phyloP scores from a whole-genome alignment of 1,140 invertebrate species.

The Danaus melanippus region DNA sequence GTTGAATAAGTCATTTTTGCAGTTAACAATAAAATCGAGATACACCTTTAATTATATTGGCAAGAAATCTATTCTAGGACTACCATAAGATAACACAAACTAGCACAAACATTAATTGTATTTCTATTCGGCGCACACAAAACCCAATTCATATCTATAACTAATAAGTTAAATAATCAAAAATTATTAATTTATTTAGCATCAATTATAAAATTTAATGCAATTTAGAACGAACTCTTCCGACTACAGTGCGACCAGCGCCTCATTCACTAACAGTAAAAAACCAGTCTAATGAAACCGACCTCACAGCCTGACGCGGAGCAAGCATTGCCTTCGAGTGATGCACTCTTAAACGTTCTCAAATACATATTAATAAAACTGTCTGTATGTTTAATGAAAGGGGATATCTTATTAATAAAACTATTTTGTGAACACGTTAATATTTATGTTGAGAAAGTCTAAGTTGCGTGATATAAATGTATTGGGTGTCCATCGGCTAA shows the following conservation, averaged over 20 bases:
- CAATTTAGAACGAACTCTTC: conserved; percentile 11
- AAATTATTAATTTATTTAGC: conserved; percentile 4
- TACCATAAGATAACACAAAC: too few relatives aligned
- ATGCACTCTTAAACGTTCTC: conserved; percentile 15
- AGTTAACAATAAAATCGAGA: too few relatives aligned
- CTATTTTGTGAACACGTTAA: background rate
- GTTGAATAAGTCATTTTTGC: too few relatives aligned
- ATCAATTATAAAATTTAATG: conserved; percentile 7
- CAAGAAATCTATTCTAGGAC: conserved; percentile 35
- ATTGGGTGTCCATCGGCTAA: too few relatives aligned
- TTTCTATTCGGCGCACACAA: background rate
- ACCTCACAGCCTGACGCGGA: conserved; percentile 45
- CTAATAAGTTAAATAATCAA: background rate
- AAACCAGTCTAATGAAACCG: conserved; percentile 26
- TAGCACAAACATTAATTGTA: background rate
- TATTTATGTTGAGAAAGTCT: conserved; percentile 16
- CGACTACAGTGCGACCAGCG: conserved; percentile 46
- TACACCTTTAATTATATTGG: conserved; percentile 23
- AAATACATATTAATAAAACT: too few relatives aligned
- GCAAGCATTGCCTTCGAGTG: conserved; percentile 32
- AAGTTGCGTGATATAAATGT: conserved; percentile 12
- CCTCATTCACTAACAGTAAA: conserved; percentile 28
- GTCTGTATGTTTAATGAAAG: conserved; percentile 5
- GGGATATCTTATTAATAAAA: too few relatives aligned
- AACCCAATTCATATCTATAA: conserved; percentile 5